Evolutionary conservation across 2,888 invertebrate species (phyloP), one percentile per base, ranked within the genome.

Genomic region (Leistus spinibarbis): DNA sequence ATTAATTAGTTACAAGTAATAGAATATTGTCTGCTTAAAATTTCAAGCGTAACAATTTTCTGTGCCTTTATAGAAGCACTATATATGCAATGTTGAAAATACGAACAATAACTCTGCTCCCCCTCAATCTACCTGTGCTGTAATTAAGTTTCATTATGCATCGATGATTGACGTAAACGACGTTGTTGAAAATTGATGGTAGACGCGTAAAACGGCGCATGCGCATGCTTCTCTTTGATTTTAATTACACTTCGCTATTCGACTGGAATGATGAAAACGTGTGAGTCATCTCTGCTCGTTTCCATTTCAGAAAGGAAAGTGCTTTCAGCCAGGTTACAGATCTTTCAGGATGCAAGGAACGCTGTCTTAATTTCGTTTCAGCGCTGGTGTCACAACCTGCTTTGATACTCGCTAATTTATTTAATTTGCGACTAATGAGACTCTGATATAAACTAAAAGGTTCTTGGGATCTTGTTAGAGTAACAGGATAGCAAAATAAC

Each of bases 221-320:
- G 60, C 17, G 60, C 20, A 19, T 13, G 16, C 27, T 5, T 64
- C 13, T 64, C 24, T 64, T 64, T 64, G 64, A 64, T 64, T 64
- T 64, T 64, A 64, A 64, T 64, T 64, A 64, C 24, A 16, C 24
- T 64, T 64, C 27, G 64, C 5, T 17, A 23, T 20, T 64, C 23
- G 20, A 20, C 60, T 60, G 20, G 60, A 20, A 20, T 22, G 17
- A 60, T 23, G 64, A 2, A 23, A 64, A 20, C 64, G 64, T 20
- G 64, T 9, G 64, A 64, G 23, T 5, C 24, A 2, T 17, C 27
- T 40, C 40, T 40, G n/a, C n/a, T n/a, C n/a, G n/a, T n/a, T n/a
- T n/a, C n/a, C 13, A 62, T 27, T 20, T 17, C 64, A 64, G 64
- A 27, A 20, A 64, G 23, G 10, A 24, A 16, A n/a, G 24, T 20